Percentiles rank a stretch among this genome's conserved stretches.
Evolutionary conservation across 2,797 vertebrate species (phyloP).

Genomic region (Uromys caudimaculatus): DNA sequence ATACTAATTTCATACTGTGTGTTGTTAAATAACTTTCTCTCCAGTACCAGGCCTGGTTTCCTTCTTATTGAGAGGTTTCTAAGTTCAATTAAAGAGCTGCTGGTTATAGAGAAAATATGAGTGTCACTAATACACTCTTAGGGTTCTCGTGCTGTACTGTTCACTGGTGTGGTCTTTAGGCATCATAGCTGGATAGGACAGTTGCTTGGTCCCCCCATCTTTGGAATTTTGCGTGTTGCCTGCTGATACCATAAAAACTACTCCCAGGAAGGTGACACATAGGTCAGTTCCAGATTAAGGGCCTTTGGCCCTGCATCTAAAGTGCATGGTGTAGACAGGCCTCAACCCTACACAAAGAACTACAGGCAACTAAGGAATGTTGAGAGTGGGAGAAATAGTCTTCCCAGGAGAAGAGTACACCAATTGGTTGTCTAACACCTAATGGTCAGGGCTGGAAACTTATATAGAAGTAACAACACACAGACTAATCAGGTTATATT

Average conservation of each 20-base stretch:
- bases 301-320: neutral
- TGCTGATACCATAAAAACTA: neutral
- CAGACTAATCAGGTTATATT: neutral
- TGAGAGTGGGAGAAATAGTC: too few species aligned
- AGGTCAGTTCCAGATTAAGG: neutral
- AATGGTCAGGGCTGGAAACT: neutral
- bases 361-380: neutral
- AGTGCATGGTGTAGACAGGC: neutral
- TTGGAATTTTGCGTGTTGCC: neutral
- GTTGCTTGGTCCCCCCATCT: neutral
- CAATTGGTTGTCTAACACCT: too few species aligned
- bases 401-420: neutral
- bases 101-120: neutral
- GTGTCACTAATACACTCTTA: too few species aligned
- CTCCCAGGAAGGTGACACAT: too few species aligned
- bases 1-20: neutral
- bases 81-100: neutral
- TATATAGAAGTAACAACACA: neutral
- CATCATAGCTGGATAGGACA: neutral
- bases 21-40: neutral
- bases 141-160: neutral
- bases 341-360: neutral
- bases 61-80: neutral
- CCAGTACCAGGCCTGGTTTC: neutral
- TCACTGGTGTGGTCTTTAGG: neutral